phyloP scores from a whole-genome alignment of 1,140 invertebrate genomes.

The Drosophila novamexicana region DNA sequence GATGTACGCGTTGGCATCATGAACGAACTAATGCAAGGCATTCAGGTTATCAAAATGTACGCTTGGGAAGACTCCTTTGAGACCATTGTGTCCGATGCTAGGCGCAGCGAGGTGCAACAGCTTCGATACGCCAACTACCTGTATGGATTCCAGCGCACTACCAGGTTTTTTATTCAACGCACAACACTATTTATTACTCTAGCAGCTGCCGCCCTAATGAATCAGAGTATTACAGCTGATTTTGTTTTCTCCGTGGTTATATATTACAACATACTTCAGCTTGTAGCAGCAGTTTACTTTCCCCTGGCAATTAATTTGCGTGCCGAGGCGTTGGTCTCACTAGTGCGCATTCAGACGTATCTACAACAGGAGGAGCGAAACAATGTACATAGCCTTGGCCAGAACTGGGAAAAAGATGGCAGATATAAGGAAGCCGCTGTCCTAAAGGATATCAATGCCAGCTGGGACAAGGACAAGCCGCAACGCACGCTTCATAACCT shows the following conservation, averaged over 20 bases:
- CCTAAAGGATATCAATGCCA: constrained; percentile 85
- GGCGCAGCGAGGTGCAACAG: constrained; percentile 88
- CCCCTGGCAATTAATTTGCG: constrained; percentile 89
- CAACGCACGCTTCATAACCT: constrained; percentile 86
- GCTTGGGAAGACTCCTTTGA: constrained; percentile 90
- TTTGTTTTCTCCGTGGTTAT: constrained; percentile 89
- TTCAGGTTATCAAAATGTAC: constrained; percentile 93
- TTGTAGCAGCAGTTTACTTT: constrained; percentile 88
- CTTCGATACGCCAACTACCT: constrained; percentile 89
- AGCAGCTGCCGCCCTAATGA: constrained; percentile 88
- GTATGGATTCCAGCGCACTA: constrained; percentile 88
- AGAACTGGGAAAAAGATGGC: constrained; percentile 26
- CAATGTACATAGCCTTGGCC: constrained; percentile 37
- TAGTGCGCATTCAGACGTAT: constrained; percentile 88
- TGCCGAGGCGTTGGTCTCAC: constrained; percentile 88
- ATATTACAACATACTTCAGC: constrained; percentile 89
- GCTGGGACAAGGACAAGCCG: constrained; percentile 86
- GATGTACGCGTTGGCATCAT: constrained; percentile 91
- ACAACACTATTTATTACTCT: constrained; percentile 90
- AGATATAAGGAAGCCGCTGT: constrained; percentile 78
- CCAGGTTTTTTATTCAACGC: constrained; percentile 89
- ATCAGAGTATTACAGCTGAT: constrained; percentile 88
- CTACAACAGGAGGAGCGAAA: constrained; percentile 87
- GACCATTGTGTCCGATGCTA: constrained; percentile 85
- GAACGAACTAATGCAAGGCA: constrained; percentile 91